Evolutionary conservation across 2,113 vertebrate genomes (phyloP).

Genomic region (Chrysemys picta): DNA sequence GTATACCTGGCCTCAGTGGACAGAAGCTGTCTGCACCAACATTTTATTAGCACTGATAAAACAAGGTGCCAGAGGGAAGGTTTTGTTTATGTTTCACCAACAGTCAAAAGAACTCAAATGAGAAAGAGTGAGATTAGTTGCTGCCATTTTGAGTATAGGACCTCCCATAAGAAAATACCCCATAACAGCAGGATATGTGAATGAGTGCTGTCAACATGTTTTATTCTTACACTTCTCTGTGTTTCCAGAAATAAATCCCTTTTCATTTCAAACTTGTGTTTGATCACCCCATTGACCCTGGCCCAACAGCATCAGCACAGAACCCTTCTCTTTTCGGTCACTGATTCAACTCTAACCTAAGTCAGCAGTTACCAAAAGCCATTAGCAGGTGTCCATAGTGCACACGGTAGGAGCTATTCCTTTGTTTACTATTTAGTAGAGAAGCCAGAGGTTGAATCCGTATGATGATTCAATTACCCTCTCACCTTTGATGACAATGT

Average conservation of each 20-base stretch:
- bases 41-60: neutral
- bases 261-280: neutral
- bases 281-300: neutral
- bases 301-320: neutral
- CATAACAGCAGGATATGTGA: accelerated
- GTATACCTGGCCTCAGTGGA: neutral
- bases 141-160: neutral
- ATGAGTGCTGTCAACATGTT: accelerated
- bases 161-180: neutral
- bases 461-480: neutral
- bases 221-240: neutral
- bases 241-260: neutral
- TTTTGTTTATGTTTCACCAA: neutral
- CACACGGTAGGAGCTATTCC: neutral
- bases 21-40: neutral
- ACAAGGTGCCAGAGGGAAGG: neutral
- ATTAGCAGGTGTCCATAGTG: neutral
- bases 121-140: neutral
- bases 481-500: neutral
- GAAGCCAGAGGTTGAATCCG: neutral
- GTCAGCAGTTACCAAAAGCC: too few species aligned
- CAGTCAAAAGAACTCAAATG: neutral
- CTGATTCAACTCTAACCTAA: too few species aligned
- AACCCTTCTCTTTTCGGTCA: neutral
- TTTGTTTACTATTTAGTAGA: neutral